These are phyloP conservation scores for Typhlichthys eigenmanni DNA, from an alignment of 2,797 vertebrate genomes.

Conservation along the genomic window DNA sequence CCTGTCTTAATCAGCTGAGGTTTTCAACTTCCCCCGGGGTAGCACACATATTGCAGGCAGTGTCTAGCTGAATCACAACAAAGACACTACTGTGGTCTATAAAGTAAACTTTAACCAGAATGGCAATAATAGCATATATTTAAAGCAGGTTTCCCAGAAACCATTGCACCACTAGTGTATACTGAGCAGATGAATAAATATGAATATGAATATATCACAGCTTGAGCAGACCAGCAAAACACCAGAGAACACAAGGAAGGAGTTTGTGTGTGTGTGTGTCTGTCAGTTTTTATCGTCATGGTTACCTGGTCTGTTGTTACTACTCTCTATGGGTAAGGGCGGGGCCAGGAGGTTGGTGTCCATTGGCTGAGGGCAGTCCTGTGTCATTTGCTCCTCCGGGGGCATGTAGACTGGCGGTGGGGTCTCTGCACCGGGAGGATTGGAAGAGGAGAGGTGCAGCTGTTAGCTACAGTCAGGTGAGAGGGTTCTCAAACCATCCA, in stretches of 20 bases:
- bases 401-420: constrained; percentile 97
- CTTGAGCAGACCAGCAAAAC: constrained; percentile 15
- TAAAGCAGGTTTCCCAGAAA: constrained; percentile 30
- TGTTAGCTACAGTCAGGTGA: not conserved
- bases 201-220: constrained; percentile 48
- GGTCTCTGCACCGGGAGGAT: constrained; percentile 81
- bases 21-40: constrained; percentile 45
- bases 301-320: constrained; percentile 88
- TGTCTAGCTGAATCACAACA: constrained; percentile 26
- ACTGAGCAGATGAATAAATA: constrained; percentile 45
- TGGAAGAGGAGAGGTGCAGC: constrained; percentile 14
- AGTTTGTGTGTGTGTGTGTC: not conserved
- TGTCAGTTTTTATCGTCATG: constrained; percentile 13
- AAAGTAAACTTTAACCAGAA: no score
- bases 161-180: constrained; percentile 59
- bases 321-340: constrained; percentile 85
- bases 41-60: constrained; percentile 33
- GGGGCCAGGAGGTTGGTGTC: constrained; percentile 93
- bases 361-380: constrained; percentile 97
- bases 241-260: constrained; percentile 10
- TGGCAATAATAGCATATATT: no score
- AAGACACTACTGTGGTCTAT: constrained; percentile 5
- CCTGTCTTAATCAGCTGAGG: constrained; percentile 48
- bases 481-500: no score
- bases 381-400: constrained; percentile 95